A percentile compares a stretch with the other conserved stretches of the same genome.
Evolutionary conservation across 2,888 invertebrate genomes (phyloP).

Genomic region (Xanthorhoe designata): DNA sequence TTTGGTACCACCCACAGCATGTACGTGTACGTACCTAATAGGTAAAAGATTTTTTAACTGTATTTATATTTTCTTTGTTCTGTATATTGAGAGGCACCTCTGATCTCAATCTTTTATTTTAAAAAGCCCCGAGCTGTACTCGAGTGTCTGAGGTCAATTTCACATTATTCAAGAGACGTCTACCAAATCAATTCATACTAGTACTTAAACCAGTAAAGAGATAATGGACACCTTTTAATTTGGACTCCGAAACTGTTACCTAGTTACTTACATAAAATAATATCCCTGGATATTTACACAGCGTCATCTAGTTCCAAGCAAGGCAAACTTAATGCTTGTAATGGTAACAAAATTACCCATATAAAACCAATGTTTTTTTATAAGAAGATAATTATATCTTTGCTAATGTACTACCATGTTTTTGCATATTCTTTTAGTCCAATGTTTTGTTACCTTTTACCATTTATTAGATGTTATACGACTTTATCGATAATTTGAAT

Average conservation of each 20-base stretch:
- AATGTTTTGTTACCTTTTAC: too few relatives aligned
- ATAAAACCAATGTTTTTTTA: too few relatives aligned
- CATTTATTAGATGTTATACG: too few relatives aligned
- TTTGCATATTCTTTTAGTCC: too few relatives aligned
- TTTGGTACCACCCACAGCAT: not conserved
- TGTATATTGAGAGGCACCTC: not conserved
- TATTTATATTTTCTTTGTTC: not conserved
- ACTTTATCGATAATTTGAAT: too few relatives aligned
- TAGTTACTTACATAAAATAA: not conserved
- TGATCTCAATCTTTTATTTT: not conserved
- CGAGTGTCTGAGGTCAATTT: not conserved
- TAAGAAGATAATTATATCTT: too few relatives aligned
- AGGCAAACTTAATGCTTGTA: too few relatives aligned
- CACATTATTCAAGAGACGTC: not conserved
- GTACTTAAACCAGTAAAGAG: not conserved
- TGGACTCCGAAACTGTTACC: not conserved
- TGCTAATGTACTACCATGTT: too few relatives aligned
- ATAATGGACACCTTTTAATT: not conserved
- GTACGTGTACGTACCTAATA: not conserved
- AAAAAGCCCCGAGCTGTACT: slow-evolving; percentile 1
- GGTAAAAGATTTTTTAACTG: not conserved
- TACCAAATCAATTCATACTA: not conserved
- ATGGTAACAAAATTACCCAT: too few relatives aligned
- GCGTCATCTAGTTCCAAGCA: too few relatives aligned
- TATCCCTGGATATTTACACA: too few relatives aligned